Conservation (phyloP, 2,888 invertebrate genomes). For the Rhagonycha fulva region DNA sequence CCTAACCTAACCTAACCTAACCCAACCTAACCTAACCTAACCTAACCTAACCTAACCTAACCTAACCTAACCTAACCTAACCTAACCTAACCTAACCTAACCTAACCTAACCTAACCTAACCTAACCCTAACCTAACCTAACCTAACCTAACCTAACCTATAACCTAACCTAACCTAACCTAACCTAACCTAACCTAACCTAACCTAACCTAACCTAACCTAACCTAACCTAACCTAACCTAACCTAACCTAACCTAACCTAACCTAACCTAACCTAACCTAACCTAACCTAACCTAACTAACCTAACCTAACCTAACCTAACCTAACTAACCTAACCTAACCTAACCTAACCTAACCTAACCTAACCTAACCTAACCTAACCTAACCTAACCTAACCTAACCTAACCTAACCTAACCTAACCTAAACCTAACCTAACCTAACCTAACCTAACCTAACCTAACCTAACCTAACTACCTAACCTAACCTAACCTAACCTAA, state of each 20-base stretch:
- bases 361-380: constrained; percentile 6
- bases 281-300: constrained; percentile 9
- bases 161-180: constrained; percentile 12
- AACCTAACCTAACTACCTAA: constrained; percentile 9
- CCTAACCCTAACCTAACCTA: constrained; percentile 9
- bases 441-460: constrained; percentile 11
- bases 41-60: constrained; percentile 6
- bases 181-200: constrained; percentile 7
- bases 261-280: background rate
- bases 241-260: background rate
- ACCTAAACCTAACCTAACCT: constrained; percentile 11
- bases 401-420: constrained; percentile 9
- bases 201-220: constrained; percentile 11
- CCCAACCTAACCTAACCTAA: constrained; percentile 10
- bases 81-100: constrained; percentile 30
- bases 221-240: constrained; percentile 8
- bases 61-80: constrained; percentile 10
- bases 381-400: constrained; percentile 2
- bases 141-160: constrained; percentile 14
- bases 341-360: constrained; percentile 9
- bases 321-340: constrained; percentile 10
- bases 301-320: constrained; percentile 1
- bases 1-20: constrained; percentile 18
- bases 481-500: constrained; percentile 8
- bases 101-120: constrained; percentile 33